Conservation (phyloP, 1,140 invertebrate species). For the Tribolium madens region DNA sequence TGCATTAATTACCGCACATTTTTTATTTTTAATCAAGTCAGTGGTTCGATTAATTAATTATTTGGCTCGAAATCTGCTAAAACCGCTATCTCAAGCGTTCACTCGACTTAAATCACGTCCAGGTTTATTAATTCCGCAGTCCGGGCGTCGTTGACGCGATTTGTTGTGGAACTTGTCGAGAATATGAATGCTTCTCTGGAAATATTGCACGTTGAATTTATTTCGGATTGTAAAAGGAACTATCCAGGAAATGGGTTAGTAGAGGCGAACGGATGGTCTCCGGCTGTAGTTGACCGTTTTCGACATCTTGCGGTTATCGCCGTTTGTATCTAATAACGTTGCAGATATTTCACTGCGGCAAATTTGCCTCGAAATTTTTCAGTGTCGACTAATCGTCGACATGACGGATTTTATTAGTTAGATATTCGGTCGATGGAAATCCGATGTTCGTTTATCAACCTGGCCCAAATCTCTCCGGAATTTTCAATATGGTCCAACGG, state of each 20-base stretch:
- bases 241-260: constrained; percentile 4
- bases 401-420: background rate
- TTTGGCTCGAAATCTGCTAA: background rate
- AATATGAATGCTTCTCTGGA: background rate
- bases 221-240: background rate
- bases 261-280: background rate
- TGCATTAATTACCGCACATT: too few relatives aligned
- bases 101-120: background rate
- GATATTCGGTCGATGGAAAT: background rate
- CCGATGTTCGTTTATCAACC: background rate
- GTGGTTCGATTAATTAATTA: background rate
- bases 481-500: constrained; percentile 24
- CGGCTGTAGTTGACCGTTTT: constrained; percentile 26
- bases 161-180: background rate
- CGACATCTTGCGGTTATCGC: constrained; percentile 37
- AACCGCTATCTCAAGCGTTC: background rate
- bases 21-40: too few relatives aligned
- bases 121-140: background rate
- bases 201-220: background rate
- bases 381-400: background rate
- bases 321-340: constrained; percentile 31
- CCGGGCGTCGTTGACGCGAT: background rate
- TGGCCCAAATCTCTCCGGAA: background rate
- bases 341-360: constrained; percentile 34
- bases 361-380: constrained; percentile 3